Percentiles rank a stretch among this genome's conserved stretches.
Evolutionary conservation across 2,113 vertebrate species (phyloP).

Genomic region (Malaclemys terrapin): DNA sequence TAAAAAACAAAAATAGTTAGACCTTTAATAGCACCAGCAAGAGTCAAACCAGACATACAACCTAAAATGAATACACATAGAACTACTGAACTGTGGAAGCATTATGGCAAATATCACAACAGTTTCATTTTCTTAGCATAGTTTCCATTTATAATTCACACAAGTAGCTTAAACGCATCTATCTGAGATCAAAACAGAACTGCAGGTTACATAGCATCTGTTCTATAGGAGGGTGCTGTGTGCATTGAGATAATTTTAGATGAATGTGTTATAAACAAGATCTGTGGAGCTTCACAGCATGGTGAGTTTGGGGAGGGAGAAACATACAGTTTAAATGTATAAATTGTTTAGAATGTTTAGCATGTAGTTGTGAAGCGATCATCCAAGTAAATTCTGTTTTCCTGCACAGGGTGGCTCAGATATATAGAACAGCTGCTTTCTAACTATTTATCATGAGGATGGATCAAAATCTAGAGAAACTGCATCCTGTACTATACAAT

Average conservation of each 20-base stretch:
- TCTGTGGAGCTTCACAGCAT: conserved; percentile 80
- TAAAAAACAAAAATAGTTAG: conserved; percentile 43
- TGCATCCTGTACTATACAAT: neutral
- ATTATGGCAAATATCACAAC: conserved; percentile 59
- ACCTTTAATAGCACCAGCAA: conserved; percentile 51
- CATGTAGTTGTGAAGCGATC: conserved; percentile 77
- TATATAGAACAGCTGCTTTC: conserved; percentile 61
- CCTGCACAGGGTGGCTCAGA: conserved; percentile 46
- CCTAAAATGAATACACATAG: conserved; percentile 4
- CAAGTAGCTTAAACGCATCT: conserved; percentile 82
- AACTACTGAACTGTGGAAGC: conserved; percentile 46
- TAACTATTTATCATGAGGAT: conserved; percentile 2
- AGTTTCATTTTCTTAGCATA: conserved; percentile 74
- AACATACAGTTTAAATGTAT: conserved; percentile 80
- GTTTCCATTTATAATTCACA: conserved; percentile 83
- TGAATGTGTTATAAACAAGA: conserved; percentile 88
- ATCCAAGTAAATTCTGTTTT: conserved; percentile 62
- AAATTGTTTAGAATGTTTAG: conserved; percentile 83
- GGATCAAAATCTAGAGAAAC: neutral
- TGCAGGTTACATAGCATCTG: conserved; percentile 85
- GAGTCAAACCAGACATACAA: conserved; percentile 32
- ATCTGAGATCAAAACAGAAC: conserved; percentile 86
- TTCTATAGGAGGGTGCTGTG: conserved; percentile 82
- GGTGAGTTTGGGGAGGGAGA: conserved; percentile 78
- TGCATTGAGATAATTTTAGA: conserved; percentile 87